Percentiles rank a stretch among this genome's conserved stretches.
Evolutionary conservation across 2,797 vertebrate genomes (phyloP).

Genomic region (Meda fulgida): DNA sequence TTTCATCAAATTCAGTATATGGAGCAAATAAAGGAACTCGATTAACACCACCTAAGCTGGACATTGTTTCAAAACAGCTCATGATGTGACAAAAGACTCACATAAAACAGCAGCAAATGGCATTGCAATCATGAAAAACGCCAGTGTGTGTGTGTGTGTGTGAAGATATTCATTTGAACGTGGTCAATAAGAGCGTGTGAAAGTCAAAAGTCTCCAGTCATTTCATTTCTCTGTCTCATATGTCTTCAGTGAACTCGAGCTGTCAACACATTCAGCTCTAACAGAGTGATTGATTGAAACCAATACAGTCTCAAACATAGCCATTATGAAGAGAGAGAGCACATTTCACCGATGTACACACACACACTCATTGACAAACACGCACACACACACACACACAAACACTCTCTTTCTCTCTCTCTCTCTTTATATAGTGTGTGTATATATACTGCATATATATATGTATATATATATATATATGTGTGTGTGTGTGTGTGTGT

Average conservation of each 20-base stretch:
- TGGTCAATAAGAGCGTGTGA: constrained; percentile 2
- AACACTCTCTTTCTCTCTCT: too few species aligned
- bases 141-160: too few species aligned
- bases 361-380: too few species aligned
- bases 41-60: too few species aligned
- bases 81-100: background rate
- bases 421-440: too few species aligned
- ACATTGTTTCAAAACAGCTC: background rate
- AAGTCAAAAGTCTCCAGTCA: constrained; percentile 19
- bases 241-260: constrained; percentile 24
- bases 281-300: constrained; percentile 18
- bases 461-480: background rate
- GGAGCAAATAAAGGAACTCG: too few species aligned
- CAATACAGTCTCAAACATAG: constrained; percentile 6
- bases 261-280: constrained; percentile 1
- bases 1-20: too few species aligned
- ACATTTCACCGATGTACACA: too few species aligned
- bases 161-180: background rate
- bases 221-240: constrained; percentile 12
- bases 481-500: constrained; percentile 26
- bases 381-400: too few species aligned
- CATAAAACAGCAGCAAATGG: background rate
- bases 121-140: too few species aligned
- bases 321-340: background rate
- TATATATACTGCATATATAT: too few species aligned